A percentile compares a stretch with the other conserved stretches of the same genome.
phyloP scores from a whole-genome alignment of 2,888 invertebrate species.

The Ennomos quercinarius region DNA sequence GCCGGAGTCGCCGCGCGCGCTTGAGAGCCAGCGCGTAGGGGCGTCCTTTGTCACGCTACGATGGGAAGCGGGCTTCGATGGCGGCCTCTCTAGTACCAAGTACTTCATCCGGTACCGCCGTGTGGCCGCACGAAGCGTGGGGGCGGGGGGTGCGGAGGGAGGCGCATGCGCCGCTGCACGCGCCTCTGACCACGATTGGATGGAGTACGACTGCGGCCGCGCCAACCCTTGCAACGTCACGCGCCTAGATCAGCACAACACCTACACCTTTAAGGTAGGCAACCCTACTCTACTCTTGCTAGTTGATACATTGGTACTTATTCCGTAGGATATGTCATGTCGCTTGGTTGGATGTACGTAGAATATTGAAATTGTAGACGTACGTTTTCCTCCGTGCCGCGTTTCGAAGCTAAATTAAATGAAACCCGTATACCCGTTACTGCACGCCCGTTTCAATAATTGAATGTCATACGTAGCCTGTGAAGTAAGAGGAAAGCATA shows the following conservation, averaged over 20 bases:
- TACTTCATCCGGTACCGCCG: slow-evolving; percentile 94
- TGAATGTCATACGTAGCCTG: too few relatives aligned
- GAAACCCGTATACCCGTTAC: background rate
- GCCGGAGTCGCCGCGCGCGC: slow-evolving; percentile 92
- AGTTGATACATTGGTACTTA: too few relatives aligned
- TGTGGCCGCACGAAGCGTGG: slow-evolving; percentile 82
- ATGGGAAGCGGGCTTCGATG: slow-evolving; percentile 97
- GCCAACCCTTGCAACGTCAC: slow-evolving; percentile 96
- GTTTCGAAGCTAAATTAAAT: too few relatives aligned
- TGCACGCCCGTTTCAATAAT: too few relatives aligned
- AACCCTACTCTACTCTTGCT: background rate
- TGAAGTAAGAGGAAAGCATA: too few relatives aligned
- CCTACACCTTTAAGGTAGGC: slow-evolving; percentile 93
- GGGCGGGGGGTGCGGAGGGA: slow-evolving; percentile 73
- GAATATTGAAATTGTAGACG: background rate
- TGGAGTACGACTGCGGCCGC: slow-evolving; percentile 93
- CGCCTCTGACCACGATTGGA: slow-evolving; percentile 88
- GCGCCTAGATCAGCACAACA: slow-evolving; percentile 93
- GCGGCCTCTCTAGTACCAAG: slow-evolving; percentile 94
- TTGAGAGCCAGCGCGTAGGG: slow-evolving; percentile 90
- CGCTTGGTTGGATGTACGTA: slow-evolving; percentile 3
- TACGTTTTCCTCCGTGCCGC: too few relatives aligned
- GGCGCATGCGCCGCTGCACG: slow-evolving; percentile 59
- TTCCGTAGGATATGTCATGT: background rate
- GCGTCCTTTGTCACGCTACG: slow-evolving; percentile 91